Evolutionary conservation across 2,888 invertebrate genomes (phyloP).

Genomic region (Nomada ruficornis): DNA sequence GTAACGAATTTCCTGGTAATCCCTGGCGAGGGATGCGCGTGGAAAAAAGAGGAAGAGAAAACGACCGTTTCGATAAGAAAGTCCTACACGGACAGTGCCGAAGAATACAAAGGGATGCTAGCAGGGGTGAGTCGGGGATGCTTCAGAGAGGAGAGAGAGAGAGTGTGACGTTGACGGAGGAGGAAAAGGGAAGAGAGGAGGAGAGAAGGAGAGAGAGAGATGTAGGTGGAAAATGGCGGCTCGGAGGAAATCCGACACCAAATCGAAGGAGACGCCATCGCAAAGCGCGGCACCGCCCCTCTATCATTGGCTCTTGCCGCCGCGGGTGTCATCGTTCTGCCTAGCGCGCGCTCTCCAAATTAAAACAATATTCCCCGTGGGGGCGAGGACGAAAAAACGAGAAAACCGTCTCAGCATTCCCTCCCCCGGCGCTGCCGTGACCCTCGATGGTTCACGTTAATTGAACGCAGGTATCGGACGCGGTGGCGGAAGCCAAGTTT

Average conservation of each 20-base stretch:
- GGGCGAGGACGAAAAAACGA: not conserved
- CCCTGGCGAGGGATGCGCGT: not conserved
- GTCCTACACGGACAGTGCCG: constrained; percentile 55
- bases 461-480: not conserved
- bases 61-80: constrained; percentile 75
- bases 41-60: not conserved
- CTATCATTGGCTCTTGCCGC: constrained; percentile 76
- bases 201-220: constrained; percentile 45
- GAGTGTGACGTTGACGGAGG: constrained; percentile 23
- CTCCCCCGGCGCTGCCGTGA: too few relatives aligned
- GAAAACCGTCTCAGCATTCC: not conserved
- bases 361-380: constrained; percentile 36
- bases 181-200: constrained; percentile 29
- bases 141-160: constrained; percentile 37
- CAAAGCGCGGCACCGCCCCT: constrained; percentile 82
- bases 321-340: constrained; percentile 54
- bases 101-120: constrained; percentile 32
- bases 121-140: constrained; percentile 9
- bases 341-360: constrained; percentile 36
- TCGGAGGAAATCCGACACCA: constrained; percentile 82
- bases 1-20: constrained; percentile 34
- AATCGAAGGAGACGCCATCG: constrained; percentile 85
- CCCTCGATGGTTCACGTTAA: not conserved
- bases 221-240: constrained; percentile 83
- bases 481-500: too few relatives aligned